Percentiles rank a stretch among this genome's conserved stretches.
Conservation (phyloP, 2,888 invertebrate species). For the Acanthosepion lycidas region DNA sequence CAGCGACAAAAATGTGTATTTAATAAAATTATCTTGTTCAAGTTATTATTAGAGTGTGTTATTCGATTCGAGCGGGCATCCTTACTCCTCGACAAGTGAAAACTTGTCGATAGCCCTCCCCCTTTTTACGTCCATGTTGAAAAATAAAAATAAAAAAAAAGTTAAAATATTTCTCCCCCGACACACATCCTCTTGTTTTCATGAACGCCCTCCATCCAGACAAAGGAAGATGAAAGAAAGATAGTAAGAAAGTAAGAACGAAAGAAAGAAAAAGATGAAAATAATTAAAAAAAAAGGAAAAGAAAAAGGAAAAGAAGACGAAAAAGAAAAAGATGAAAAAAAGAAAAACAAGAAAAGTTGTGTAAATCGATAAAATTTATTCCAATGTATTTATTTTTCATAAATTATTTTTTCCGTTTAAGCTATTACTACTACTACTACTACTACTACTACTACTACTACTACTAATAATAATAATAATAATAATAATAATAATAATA, state of each 20-base stretch:
- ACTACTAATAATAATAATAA: too few species aligned
- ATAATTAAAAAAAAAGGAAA: neutral
- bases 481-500: too few species aligned
- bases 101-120: neutral
- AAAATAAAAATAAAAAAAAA: neutral
- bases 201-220: neutral
- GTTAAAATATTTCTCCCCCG: neutral
- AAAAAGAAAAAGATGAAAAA: neutral
- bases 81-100: neutral
- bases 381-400: neutral
- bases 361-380: neutral
- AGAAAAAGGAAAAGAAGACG: neutral
- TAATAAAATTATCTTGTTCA: constrained; percentile 1
- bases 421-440: too few species aligned
- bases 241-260: neutral
- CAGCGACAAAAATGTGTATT: neutral
- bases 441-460: too few species aligned
- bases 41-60: neutral
- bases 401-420: neutral
- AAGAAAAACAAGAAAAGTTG: neutral
- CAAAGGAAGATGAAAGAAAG: neutral
- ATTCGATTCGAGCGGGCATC: neutral
- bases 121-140: neutral
- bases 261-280: neutral
- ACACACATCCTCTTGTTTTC: neutral